These are phyloP conservation scores for Thermophis baileyi DNA, from an alignment of 2,113 vertebrate species.

Conservation along the genomic window DNA sequence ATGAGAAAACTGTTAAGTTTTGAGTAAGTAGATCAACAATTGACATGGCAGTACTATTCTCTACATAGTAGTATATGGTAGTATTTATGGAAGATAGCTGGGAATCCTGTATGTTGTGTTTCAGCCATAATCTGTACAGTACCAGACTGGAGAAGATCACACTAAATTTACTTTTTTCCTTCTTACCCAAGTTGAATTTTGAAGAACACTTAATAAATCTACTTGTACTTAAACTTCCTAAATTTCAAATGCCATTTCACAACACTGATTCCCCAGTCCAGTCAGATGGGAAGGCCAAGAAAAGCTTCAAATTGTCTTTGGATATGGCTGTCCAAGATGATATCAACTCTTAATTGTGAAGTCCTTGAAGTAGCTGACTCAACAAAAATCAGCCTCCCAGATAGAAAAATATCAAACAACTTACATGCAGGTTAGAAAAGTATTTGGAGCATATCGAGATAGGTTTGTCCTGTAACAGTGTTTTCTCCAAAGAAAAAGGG, in stretches of 20 bases:
- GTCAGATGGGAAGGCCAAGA: background rate
- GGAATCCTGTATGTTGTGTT: background rate
- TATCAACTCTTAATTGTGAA: background rate
- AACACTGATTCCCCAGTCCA: background rate
- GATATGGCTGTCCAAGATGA: background rate
- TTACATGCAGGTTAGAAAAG: background rate
- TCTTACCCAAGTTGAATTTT: background rate
- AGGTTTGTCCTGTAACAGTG: too few relatives aligned
- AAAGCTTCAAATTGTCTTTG: background rate
- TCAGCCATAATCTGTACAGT: background rate
- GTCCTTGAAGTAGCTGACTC: background rate
- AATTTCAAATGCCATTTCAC: background rate
- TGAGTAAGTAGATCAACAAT: background rate
- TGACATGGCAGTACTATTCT: background rate
- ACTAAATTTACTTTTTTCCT: background rate
- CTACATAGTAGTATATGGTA: background rate
- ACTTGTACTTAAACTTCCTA: background rate
- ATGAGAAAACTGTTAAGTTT: background rate
- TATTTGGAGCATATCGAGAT: too few relatives aligned
- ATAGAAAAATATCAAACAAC: background rate
- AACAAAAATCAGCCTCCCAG: background rate
- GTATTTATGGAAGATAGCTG: background rate
- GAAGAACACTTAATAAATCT: background rate
- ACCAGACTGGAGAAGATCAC: background rate
- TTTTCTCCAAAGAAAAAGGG: too few relatives aligned